Base-by-base conservation (phyloP, 2,888 invertebrate species). In the Chesias legatella region DNA sequence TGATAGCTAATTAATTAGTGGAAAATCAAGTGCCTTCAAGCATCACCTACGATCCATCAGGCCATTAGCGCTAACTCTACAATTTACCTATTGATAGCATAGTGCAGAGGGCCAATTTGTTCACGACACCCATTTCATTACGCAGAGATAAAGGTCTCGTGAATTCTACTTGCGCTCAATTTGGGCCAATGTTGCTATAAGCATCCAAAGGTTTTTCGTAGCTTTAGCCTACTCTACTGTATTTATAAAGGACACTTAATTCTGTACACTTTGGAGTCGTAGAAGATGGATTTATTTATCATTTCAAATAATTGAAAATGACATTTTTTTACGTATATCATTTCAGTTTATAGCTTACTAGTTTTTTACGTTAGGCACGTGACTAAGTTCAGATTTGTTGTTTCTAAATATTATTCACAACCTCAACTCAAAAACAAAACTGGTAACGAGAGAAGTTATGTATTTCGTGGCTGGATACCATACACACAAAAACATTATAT, bases 101-200 rank as follows among this genome's bases (percentile, higher is more conserved):
- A 63, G 64, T 64, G 67, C 63, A 63, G 56, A 52, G 64, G 58
- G 63, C 56, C 69, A 67, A 78, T 79, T 76, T 76, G 67, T 78
- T 70, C 64, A 69, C 67, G 79, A 74, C 76, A 75, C 67, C 77
- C 78, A 79, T 79, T 77, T 76, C 79, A 79, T 79, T 79, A 75
- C 73, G 63, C 78, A 68, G 65, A 77, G 78, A 79, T 78, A 79
- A 78, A 78, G 77, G 76, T 70, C 75, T 73, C 58, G 67, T 70
- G 69, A 70, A 72, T 69, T 17, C 13, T 17, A 71, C 72, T 70
- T 63, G 60, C 69, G 66, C 65, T 62, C 71, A 66, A 72, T 70
- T 67, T 66, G 58, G 56, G 56, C 56, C 64, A 60, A 63, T 67
- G 55, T 48, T 50, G 51, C 44, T 44, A 34, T 45, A 54, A 22